A percentile compares a stretch with the other conserved stretches of the same genome.
Conservation (phyloP, 64 coral and sea anemone genomes). For the Stylophora pistillata region DNA sequence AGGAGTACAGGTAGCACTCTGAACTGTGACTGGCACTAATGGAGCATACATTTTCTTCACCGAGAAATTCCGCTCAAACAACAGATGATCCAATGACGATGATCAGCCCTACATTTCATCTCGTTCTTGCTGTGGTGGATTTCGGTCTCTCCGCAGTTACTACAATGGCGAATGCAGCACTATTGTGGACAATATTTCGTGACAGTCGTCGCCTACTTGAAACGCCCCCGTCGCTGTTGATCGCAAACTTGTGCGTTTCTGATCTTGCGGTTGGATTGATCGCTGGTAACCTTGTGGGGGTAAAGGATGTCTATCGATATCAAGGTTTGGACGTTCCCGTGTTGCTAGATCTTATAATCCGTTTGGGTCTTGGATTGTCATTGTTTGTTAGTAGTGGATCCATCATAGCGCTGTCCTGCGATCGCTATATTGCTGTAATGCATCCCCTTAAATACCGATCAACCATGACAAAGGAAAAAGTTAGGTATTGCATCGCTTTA, state of each 20-base stretch:
- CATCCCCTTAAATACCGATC: constrained; percentile 25
- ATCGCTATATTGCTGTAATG: constrained; percentile 29
- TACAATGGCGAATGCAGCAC: not conserved
- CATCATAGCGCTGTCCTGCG: constrained; percentile 24
- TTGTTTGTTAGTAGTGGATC: constrained; percentile 37
- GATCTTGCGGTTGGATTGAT: constrained; percentile 10
- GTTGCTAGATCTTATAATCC: not conserved
- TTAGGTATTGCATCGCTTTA: not conserved
- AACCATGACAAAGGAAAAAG: not conserved
- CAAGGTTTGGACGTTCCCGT: not conserved
- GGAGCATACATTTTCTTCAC: not conserved
- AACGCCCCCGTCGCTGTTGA: constrained; percentile 27
- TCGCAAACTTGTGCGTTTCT: constrained; percentile 23
- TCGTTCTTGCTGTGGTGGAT: not conserved
- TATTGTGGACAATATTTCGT: constrained; percentile 31
- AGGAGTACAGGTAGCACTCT: not conserved
- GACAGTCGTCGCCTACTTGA: constrained; percentile 21
- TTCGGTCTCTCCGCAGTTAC: not conserved
- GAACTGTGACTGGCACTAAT: not conserved
- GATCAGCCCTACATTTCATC: not conserved
- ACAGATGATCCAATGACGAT: not conserved
- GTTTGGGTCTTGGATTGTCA: constrained; percentile 5
- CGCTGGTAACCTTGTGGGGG: not conserved
- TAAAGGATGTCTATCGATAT: constrained; percentile 32
- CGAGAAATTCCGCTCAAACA: not conserved